phyloP scores from a whole-genome alignment of 2,797 vertebrate species.

The Poecilia wingei region DNA sequence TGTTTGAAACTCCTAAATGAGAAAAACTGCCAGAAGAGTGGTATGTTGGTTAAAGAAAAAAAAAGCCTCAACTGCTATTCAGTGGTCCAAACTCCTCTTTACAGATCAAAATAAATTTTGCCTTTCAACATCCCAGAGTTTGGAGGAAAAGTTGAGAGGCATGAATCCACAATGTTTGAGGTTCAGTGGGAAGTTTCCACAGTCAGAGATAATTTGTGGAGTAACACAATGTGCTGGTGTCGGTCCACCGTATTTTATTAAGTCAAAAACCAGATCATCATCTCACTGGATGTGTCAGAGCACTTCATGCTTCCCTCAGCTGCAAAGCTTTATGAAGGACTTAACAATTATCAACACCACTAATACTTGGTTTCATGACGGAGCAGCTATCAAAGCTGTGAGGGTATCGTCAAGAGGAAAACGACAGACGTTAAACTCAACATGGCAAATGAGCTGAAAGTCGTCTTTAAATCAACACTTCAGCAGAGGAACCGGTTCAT shows the following conservation, averaged over 20 bases:
- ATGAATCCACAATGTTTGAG: neutral
- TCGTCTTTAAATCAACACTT: neutral
- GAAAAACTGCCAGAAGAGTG: neutral
- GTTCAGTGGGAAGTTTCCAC: neutral
- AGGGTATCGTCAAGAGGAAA: neutral
- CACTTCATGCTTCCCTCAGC: neutral
- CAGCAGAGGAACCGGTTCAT: neutral
- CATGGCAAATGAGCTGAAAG: neutral
- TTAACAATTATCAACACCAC: neutral
- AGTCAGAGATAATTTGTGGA: neutral
- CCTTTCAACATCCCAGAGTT: neutral
- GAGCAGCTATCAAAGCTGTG: neutral
- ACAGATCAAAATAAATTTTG: neutral
- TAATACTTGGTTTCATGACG: neutral
- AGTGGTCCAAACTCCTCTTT: neutral
- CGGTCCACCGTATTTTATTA: neutral
- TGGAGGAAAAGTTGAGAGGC: neutral
- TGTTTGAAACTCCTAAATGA: neutral
- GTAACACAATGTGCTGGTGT: neutral
- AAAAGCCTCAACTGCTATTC: neutral
- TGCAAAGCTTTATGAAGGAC: neutral
- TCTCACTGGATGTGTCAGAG: neutral
- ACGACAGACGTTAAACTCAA: neutral
- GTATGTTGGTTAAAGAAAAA: neutral
- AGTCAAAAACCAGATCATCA: neutral